Evolutionary conservation across 1,140 invertebrate genomes (phyloP).

Genomic region (Acyrthosiphon pisum): DNA sequence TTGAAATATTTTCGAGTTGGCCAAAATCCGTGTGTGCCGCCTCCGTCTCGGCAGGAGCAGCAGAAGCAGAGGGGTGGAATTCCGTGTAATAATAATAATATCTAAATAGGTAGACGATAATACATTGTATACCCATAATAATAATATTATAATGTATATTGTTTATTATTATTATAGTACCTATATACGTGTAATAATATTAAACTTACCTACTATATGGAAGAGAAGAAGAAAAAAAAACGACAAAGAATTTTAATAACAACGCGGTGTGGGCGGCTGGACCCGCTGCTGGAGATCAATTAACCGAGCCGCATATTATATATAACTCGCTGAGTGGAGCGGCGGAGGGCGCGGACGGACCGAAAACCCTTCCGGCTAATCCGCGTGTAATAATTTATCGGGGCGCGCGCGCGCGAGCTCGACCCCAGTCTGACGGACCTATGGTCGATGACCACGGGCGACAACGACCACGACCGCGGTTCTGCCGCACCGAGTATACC

Average conservation of each 20-base stretch:
- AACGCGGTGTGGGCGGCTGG: slow-evolving; percentile 34
- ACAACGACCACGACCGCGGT: slow-evolving; percentile 22
- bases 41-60: background rate
- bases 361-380: slow-evolving; percentile 40
- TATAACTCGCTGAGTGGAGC: background rate
- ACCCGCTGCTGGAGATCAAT: slow-evolving; percentile 47
- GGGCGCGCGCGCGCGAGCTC: background rate
- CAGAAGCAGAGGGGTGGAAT: background rate
- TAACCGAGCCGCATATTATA: background rate
- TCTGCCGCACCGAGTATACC: background rate
- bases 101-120: background rate
- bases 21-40: background rate
- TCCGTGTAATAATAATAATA: background rate
- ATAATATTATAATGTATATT: background rate
- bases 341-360: background rate
- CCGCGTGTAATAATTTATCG: slow-evolving; percentile 46
- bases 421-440: background rate
- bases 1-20: slow-evolving; percentile 34
- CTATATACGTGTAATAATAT: background rate
- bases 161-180: background rate
- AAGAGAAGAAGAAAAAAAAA: background rate
- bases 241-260: slow-evolving; percentile 53
- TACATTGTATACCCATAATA: background rate
- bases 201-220: background rate
- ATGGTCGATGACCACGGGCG: slow-evolving; percentile 16